phyloP scores from a whole-genome alignment of 2,113 vertebrate genomes.

The Litocranius walleri region DNA sequence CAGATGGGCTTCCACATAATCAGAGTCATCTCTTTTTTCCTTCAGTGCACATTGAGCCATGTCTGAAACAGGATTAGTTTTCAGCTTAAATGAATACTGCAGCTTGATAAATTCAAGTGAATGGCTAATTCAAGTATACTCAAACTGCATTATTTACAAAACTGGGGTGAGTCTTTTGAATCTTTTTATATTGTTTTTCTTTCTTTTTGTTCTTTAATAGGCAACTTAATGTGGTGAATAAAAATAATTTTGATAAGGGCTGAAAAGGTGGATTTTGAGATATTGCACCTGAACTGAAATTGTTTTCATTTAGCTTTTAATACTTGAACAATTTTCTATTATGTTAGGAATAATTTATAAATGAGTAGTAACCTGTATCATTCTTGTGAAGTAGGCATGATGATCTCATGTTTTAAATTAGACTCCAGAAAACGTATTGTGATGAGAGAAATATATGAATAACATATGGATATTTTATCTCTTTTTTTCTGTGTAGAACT shows the following conservation, averaged over 20 bases:
- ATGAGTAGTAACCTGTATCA: neutral
- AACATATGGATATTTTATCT: neutral
- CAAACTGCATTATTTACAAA: conserved; percentile 58
- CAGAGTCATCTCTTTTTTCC: conserved; percentile 17
- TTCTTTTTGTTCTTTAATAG: conserved; percentile 26
- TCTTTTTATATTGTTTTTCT: neutral
- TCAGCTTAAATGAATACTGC: conserved; percentile 36
- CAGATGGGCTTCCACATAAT: conserved; percentile 21
- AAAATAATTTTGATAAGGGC: neutral
- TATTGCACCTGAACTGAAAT: neutral
- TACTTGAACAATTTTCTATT: neutral
- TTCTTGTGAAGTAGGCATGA: neutral
- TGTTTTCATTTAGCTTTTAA: neutral
- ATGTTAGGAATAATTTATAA: neutral
- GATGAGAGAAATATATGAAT: neutral
- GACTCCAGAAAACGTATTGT: neutral
- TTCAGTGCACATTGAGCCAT: conserved; percentile 18
- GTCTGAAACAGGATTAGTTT: conserved; percentile 46
- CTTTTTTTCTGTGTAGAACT: neutral
- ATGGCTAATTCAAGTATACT: conserved; percentile 56
- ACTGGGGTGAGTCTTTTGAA: conserved; percentile 9
- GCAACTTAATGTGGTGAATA: neutral
- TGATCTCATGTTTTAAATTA: neutral
- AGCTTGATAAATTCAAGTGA: conserved; percentile 55
- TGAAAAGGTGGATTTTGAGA: neutral